Base-by-base conservation (phyloP, 2,888 invertebrate species). In the Acronicta alni region DNA sequence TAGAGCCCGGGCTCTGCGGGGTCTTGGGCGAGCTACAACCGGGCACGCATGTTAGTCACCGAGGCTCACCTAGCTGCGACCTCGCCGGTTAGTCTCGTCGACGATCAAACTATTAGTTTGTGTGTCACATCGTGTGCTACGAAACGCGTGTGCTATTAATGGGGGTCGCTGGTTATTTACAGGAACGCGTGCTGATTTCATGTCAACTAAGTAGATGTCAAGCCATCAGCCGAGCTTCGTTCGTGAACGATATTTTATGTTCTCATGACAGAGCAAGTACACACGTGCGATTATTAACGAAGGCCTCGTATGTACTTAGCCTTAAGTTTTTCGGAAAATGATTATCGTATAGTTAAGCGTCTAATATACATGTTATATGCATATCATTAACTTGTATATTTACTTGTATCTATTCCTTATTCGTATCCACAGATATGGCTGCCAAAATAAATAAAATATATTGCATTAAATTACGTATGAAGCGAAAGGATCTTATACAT, bases 1-100 rank as follows among this genome's bases (percentile, higher is more conserved):
- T 95, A 88, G 95, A 96, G 90, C 92, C 89, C 89, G 94, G 94
- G 92, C 95, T 95, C 92, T 94, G 92, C 90, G 95, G 95, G 87
- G 96, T 96, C 95, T 96, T 95, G 94, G 97, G 96, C 93, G 97
- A 96, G 96, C 97, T 97, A 92, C 90, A 92, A 92, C 82, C 87
- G 88, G 85, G 94, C 91, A 87, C 85, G 83, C 83, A 88, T 85
- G 93, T 94, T 94, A 94, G 88, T 89, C 79, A 80, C 78, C 75
- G 75, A 62, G 77, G 57, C 67, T 75, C 65, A 55, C 68, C 63
- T 49, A 56, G 57, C 55, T 45, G 66, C 58, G 56, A 46, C 57
- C 67, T 59, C 60, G 72, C 58, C 77, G 70, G 81, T 80, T 77
- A 80, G 78, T 79, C 45, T 76, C 75, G 61, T 57, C 51, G 72